Percentiles rank a stretch among this genome's conserved stretches.
phyloP scores from a whole-genome alignment of 2,113 vertebrate species.

The Hemiprocne comata region DNA sequence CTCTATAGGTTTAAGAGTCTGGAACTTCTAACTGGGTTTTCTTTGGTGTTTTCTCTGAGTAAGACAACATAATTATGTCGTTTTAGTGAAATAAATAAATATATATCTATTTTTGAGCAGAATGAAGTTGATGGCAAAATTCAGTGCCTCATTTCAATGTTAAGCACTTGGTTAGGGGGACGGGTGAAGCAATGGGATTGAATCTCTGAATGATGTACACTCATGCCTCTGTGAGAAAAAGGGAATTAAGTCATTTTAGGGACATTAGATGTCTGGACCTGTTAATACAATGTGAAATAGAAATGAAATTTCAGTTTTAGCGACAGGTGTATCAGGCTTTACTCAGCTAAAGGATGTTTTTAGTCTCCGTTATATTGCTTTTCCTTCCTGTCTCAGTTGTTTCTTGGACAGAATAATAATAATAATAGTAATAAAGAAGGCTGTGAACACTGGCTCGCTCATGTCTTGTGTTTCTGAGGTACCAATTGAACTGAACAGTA shows the following conservation, averaged over 20 bases:
- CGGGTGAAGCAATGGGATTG: not conserved
- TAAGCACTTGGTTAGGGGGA: not conserved
- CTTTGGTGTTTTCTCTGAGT: not conserved
- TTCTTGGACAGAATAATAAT: not conserved
- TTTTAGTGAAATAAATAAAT: not conserved
- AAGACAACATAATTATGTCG: not conserved
- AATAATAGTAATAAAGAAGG: not conserved
- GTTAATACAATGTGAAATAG: not conserved
- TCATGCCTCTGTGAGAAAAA: not conserved
- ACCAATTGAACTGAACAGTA: not conserved
- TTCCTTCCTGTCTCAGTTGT: not conserved
- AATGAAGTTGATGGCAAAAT: not conserved
- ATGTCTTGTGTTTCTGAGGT: not conserved
- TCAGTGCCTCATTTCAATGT: not conserved
- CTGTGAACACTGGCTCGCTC: not conserved
- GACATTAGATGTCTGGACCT: not conserved
- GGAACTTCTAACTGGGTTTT: not conserved
- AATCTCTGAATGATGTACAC: not conserved
- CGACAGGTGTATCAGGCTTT: not conserved
- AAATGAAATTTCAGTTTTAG: not conserved
- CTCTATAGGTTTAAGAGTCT: not conserved
- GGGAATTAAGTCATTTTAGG: not conserved
- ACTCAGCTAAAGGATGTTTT: not conserved
- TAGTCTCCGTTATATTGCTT: not conserved
- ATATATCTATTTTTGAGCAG: not conserved